Base-by-base conservation (phyloP, 2,888 invertebrate genomes). In the Leptothorax acervorum region DNA sequence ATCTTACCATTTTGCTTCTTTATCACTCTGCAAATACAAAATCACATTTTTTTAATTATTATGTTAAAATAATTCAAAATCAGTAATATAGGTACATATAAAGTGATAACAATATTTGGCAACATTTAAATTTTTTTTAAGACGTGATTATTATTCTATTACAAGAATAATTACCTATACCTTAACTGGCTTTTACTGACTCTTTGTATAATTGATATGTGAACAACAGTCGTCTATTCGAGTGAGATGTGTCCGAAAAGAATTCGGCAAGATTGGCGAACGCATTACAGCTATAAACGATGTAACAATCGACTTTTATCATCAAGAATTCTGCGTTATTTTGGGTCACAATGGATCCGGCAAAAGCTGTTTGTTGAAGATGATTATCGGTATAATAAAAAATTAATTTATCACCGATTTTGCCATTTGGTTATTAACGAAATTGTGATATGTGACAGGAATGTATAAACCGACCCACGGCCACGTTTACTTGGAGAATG, bases 261-360 rank as follows among this genome's bases (percentile, higher is more conserved):
- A 76, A 70, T 90, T 89, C 53, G 85, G 88, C 42, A 57, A n/a
- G n/a, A 39, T 78, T 28, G 70, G 79, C 5, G 57, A 86, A 31
- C 74, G 28, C 35, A 65, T 87, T 28, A 82, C 83, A 18, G 89
- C 85, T 35, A 57, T 90, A 35, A 81, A 87, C 11, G 82, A 87
- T 28, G 82, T 90, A 83, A 88, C 89, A 0, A 90, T 90, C n/a
- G 85, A 90, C 42, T 90, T 90, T 73, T 89, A 88, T 68, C 84
- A 84, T 63, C 83, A 88, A 51, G 90, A 90, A 78, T 89, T 90
- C 31, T 86, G 78, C 66, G 84, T 90, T 9, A 81, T 90, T 45
- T 87, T 90, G 9, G 90, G 90, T 18, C 88, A 90, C 28, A 90
- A 89, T 48, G 90, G 90, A 1, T 86, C 90, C 3, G 90, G 90